Conservation (phyloP, 2,888 invertebrate genomes). For the Deroplatys truncata region DNA sequence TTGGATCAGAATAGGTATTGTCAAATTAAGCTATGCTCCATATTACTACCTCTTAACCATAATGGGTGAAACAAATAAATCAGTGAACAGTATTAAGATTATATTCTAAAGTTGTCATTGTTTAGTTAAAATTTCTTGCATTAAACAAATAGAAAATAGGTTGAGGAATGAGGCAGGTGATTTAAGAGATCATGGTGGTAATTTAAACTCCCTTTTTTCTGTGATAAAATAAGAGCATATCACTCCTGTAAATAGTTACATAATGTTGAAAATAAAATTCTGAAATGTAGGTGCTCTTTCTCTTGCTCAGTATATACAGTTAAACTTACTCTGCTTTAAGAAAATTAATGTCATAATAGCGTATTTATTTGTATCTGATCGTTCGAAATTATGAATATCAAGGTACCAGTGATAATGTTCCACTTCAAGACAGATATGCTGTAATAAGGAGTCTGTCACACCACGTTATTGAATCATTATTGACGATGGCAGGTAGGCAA, state of each 20-base stretch:
- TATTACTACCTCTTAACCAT: neutral
- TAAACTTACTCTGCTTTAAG: neutral
- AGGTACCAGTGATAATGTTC: no score
- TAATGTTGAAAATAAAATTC: neutral
- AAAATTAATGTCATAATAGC: neutral
- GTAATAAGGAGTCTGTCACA: no score
- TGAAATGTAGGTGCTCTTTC: neutral
- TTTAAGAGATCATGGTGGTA: neutral
- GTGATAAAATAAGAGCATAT: neutral
- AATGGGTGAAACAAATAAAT: neutral
- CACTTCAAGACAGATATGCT: no score
- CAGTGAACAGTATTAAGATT: neutral
- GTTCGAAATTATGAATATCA: no score
- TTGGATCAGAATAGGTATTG: neutral
- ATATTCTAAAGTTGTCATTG: neutral
- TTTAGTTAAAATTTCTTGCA: neutral
- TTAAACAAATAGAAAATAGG: neutral
- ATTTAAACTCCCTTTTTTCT: neutral
- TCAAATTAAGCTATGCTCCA: no score
- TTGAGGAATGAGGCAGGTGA: neutral
- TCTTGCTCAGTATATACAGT: neutral
- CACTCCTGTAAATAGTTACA: neutral
- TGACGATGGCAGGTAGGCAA: no score
- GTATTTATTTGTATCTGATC: neutral
- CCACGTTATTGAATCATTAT: no score